Evolutionary conservation across 2,113 vertebrate genomes (phyloP).

Genomic region (Siniperca chuatsi): DNA sequence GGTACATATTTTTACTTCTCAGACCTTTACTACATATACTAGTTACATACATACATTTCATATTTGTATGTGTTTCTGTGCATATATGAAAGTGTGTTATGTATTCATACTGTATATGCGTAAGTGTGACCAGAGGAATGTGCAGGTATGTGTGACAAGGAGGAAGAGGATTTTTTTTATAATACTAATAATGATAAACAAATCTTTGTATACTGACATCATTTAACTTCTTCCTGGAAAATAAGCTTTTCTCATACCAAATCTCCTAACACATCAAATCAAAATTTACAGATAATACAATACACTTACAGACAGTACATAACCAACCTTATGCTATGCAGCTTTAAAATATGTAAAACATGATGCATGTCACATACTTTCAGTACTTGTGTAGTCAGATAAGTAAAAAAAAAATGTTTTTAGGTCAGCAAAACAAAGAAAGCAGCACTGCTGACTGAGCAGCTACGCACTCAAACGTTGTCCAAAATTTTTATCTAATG

Average conservation of each 20-base stretch:
- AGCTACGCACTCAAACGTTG: background rate
- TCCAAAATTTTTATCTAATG: background rate
- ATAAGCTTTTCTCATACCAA: background rate
- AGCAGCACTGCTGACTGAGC: constrained; percentile 32
- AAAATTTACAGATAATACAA: background rate
- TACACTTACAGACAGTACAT: background rate
- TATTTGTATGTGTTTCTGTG: background rate
- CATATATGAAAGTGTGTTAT: background rate
- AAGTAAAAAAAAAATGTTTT: background rate
- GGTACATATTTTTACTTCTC: background rate
- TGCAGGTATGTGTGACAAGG: background rate
- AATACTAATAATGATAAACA: background rate
- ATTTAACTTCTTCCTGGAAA: background rate
- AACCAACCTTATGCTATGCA: background rate
- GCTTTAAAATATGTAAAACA: background rate
- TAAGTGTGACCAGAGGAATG: background rate
- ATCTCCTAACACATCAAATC: background rate
- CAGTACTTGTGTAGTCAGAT: background rate
- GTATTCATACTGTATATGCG: background rate
- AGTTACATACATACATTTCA: too few relatives aligned
- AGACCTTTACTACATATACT: background rate
- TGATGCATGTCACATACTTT: background rate
- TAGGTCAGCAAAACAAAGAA: constrained; percentile 37
- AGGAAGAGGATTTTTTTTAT: background rate
- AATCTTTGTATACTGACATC: background rate